phyloP scores from a whole-genome alignment of 2,113 vertebrate species.

The rabbit (Oryctolagus cuniculus) region DNA sequence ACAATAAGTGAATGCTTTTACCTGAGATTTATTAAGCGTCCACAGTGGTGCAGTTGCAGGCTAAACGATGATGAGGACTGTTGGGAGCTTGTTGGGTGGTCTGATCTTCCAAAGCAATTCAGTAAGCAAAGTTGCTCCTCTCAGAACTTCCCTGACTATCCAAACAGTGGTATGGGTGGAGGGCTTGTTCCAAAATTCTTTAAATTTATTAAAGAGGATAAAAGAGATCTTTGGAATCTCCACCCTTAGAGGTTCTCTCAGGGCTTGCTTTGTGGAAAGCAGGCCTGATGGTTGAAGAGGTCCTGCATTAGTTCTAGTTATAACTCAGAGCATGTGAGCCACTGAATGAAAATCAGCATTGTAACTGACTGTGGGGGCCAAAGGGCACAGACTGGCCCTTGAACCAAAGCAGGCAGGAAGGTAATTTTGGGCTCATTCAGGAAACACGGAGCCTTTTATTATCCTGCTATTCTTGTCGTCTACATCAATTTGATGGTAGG shows the following conservation, averaged over 20 bases:
- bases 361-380: background rate
- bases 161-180: background rate
- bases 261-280: background rate
- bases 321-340: constrained; percentile 33
- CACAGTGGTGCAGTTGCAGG: background rate
- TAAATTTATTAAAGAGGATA: background rate
- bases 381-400: background rate
- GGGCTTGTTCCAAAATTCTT: background rate
- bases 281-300: background rate
- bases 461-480: constrained; percentile 16
- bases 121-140: background rate
- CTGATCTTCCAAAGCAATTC: background rate
- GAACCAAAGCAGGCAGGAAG: background rate
- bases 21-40: background rate
- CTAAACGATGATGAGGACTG: background rate
- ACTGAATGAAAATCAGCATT: background rate
- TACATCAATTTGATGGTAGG: constrained; percentile 4
- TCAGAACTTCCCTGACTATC: background rate
- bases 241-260: background rate
- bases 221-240: background rate
- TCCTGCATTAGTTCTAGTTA: constrained; percentile 7
- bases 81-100: background rate
- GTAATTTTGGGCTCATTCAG: constrained; percentile 23
- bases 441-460: constrained; percentile 28
- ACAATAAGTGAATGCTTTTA: background rate